Base-by-base conservation (phyloP, 2,113 vertebrate species). In the Bombycilla garrulus region DNA sequence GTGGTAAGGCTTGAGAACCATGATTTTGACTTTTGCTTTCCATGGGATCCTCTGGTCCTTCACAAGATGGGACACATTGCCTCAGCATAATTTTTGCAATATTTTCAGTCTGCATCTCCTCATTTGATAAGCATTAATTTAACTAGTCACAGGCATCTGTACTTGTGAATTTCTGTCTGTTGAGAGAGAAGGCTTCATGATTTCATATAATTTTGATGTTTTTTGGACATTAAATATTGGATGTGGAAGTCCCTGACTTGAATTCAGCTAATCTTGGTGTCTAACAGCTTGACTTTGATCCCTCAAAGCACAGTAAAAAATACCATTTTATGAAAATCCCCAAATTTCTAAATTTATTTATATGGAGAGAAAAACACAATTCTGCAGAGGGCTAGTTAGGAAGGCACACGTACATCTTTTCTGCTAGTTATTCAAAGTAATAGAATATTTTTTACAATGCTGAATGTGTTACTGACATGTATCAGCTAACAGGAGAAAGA, bases 301-400 rank as follows among this genome's bases (percentile, higher is more conserved):
- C 14, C 11, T 77, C 33, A 69, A 51, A 54, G 11, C 24, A 65
- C 24, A 77, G 44, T 35, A 80, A 60, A 11, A 86, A 67, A 77
- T 24, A 35, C 0, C 5, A 66, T n/a, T 12, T 76, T 72, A 65
- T 47, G 48, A 79, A 81, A 69, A 28, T 5, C 0, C 0, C 6
- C 1, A 29, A 3, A 15, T 24, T 53, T 76, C 19, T 58, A 21
- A 19, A 21, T 44, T 29, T 62, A 25, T 50, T 13, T 54, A 45
- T 50, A 19, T 1, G 2, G 19, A 57, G 8, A 54, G 10, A 53
- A 21, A 70, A 54, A 62, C 48, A 36, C 44, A 56, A 44, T 8
- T 69, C 38, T 76, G 38, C 26, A 69, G 53, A 61, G 9, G 15
- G 40, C 19, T 65, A 48, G 23, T 66, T 51, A 78, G 36, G 42